Base-by-base conservation (phyloP, 2,888 invertebrate genomes). In the Ptilodon capucinus region DNA sequence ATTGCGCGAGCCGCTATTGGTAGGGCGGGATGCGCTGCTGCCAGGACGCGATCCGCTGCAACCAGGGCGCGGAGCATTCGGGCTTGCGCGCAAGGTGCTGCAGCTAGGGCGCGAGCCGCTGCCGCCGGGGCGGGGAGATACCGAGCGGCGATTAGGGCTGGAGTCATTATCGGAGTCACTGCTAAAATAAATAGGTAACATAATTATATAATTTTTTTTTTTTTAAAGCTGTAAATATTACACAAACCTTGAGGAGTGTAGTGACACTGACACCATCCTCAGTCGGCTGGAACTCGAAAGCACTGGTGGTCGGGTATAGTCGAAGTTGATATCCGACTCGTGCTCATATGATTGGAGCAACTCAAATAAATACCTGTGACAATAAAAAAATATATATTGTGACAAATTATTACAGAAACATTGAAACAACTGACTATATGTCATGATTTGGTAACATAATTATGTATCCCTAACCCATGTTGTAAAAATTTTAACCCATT, bases 261-360 rank as follows among this genome's bases (percentile, higher is more conserved):
- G 14, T 13, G 61, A 52, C 19, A 66, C 49, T 9, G 57, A 62
- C 11, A 60, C 45, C 17, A 68, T 62, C 0, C 77, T 68, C 44
- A 65, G 51, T 5, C 81, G 76, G 32, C 69, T 74, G 0, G 72
- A 65, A 13, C 67, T 68, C 6, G 57, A 64, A 17, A 80, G 46
- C 4, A 79, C 73, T 1, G 82, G 68, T 1, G 83, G 80, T 6
- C 76, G 77, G 0, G 77, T 57, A 48, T 88, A 88, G 56, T 88
- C 86, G 48, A 80, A 84, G 59, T 84, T 79, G 17, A 62, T 61
- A 16, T 86, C 86, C 0, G 81, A 74, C 5, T 67, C 64, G 44
- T 84, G 76, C 51, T 89, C 89, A 47, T 96, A 95, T 54, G 96
- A 96, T 55, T 96, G 95, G 46, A 97, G 79, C 46, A 94, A 86